These are phyloP conservation scores for Sebastes iracundus DNA, from an alignment of 2,797 vertebrate species.

Conservation along the genomic window DNA sequence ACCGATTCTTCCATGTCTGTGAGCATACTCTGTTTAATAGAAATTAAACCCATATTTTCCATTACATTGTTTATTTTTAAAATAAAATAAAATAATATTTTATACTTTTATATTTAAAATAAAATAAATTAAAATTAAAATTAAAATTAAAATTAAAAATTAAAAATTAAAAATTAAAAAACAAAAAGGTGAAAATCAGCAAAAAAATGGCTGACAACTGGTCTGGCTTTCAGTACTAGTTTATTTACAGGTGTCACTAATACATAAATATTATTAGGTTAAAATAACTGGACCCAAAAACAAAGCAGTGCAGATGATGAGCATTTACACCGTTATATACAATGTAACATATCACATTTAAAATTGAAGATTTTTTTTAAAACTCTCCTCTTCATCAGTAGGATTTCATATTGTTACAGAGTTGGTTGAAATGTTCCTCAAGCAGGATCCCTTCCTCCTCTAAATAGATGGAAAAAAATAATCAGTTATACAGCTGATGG, in stretches of 20 bases:
- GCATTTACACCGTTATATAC: neutral
- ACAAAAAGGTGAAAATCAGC: neutral
- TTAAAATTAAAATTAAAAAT: too few relatives aligned
- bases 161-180: too few relatives aligned
- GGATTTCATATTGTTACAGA: neutral
- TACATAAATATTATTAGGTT: neutral
- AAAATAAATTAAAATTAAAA: too few relatives aligned
- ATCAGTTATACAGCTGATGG: neutral
- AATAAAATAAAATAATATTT: neutral
- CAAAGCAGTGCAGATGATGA: neutral
- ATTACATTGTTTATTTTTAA: neutral
- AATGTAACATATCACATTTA: neutral
- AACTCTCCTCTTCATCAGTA: conserved; percentile 21
- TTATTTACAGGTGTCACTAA: conserved; percentile 33
- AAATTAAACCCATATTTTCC: neutral
- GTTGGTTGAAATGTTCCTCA: conserved; percentile 23
- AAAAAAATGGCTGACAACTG: neutral
- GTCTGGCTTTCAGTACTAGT: conserved; percentile 6
- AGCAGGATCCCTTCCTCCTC: conserved; percentile 36
- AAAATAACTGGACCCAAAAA: neutral
- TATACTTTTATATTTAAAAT: too few relatives aligned
- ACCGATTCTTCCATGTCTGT: too few relatives aligned
- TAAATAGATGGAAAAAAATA: conserved; percentile 33
- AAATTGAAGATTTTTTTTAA: neutral
- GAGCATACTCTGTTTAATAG: neutral